Conservation (phyloP, 2,113 vertebrate species). For the Lonchura striata region DNA sequence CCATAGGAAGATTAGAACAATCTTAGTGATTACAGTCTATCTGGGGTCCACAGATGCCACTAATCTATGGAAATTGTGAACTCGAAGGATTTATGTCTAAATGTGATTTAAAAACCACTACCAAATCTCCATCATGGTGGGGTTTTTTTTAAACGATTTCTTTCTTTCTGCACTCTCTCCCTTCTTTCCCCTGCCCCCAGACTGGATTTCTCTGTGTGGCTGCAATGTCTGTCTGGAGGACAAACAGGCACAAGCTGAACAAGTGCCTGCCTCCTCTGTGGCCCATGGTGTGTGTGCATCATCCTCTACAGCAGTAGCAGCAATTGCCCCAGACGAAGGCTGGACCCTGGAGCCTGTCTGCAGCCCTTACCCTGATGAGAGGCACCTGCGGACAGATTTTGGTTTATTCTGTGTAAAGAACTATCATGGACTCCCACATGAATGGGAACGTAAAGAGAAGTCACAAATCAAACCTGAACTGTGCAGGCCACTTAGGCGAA, state of each 20-base stretch:
- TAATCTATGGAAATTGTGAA: slow-evolving; percentile 65
- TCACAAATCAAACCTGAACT: slow-evolving; percentile 66
- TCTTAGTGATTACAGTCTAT: slow-evolving; percentile 66
- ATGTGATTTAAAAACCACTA: slow-evolving; percentile 60
- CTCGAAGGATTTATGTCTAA: slow-evolving; percentile 61
- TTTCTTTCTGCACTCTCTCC: neutral
- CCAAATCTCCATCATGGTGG: slow-evolving; percentile 8
- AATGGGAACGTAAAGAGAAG: slow-evolving; percentile 55
- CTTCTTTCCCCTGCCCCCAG: neutral
- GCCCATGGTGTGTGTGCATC: neutral
- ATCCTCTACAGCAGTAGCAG: slow-evolving; percentile 28
- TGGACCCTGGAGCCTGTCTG: slow-evolving; percentile 14
- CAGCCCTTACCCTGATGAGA: slow-evolving; percentile 64
- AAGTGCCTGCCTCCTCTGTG: neutral
- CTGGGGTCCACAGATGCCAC: slow-evolving; percentile 67
- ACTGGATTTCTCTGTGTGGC: neutral
- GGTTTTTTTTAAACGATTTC: neutral
- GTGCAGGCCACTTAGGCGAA: slow-evolving; percentile 42
- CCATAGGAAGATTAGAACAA: slow-evolving; percentile 70
- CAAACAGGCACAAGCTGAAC: neutral
- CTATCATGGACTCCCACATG: slow-evolving; percentile 53
- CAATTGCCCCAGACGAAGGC: slow-evolving; percentile 8
- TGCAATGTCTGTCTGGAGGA: neutral
- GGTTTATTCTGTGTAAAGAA: slow-evolving; percentile 53
- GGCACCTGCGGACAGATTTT: slow-evolving; percentile 62